Percentiles rank a stretch among this genome's conserved stretches.
Conservation (phyloP, 2,888 invertebrate genomes). For the Geotrupes spiniger region DNA sequence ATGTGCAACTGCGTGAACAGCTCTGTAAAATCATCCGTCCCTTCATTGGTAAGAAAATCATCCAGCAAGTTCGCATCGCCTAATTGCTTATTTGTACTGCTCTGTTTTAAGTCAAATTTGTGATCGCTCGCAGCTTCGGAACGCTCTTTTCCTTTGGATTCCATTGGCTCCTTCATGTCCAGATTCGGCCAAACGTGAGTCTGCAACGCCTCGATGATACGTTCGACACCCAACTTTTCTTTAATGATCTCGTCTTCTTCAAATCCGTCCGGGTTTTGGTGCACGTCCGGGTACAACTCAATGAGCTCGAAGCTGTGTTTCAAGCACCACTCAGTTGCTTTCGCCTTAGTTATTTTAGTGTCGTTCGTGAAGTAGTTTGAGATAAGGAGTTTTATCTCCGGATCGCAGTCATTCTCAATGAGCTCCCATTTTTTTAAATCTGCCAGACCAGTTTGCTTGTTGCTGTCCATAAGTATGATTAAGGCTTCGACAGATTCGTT, state of each 20-base stretch:
- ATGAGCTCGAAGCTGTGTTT: slow-evolving; percentile 67
- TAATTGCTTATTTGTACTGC: neutral
- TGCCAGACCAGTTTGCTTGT: slow-evolving; percentile 50
- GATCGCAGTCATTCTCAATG: slow-evolving; percentile 39
- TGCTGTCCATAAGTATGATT: slow-evolving; percentile 61
- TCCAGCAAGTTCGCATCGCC: slow-evolving; percentile 21
- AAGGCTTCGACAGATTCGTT: slow-evolving; percentile 59
- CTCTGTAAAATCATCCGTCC: slow-evolving; percentile 57
- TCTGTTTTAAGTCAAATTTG: slow-evolving; percentile 13
- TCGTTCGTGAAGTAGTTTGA: slow-evolving; percentile 54
- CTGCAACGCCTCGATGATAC: slow-evolving; percentile 68
- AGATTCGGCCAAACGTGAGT: slow-evolving; percentile 73
- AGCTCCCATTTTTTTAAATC: slow-evolving; percentile 43
- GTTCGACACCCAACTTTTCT: slow-evolving; percentile 63
- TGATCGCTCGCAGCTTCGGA: too few species aligned
- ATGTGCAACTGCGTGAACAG: slow-evolving; percentile 63
- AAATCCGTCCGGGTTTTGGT: slow-evolving; percentile 42
- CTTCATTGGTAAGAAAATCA: slow-evolving; percentile 33
- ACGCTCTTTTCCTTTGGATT: slow-evolving; percentile 14
- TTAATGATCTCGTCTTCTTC: slow-evolving; percentile 56
- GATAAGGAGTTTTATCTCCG: slow-evolving; percentile 59
- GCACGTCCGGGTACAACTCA: slow-evolving; percentile 56
- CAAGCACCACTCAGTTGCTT: slow-evolving; percentile 65
- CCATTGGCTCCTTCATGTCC: slow-evolving; percentile 60
- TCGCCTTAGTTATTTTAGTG: slow-evolving; percentile 43